These are phyloP conservation scores for Luperina testacea DNA, from an alignment of 2,888 invertebrate species.

Conservation along the genomic window DNA sequence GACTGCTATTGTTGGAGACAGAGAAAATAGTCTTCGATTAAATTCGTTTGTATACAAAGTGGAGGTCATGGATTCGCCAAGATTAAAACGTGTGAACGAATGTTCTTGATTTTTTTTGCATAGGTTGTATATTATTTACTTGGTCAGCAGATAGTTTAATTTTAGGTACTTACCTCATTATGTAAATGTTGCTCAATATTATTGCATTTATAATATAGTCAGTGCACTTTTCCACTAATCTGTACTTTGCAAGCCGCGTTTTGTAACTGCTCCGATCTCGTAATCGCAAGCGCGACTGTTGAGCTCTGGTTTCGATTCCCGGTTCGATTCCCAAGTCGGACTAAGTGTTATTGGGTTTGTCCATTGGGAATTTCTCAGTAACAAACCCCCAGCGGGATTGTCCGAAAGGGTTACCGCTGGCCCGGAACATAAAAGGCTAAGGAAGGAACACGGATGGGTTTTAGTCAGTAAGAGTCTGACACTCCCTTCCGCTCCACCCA, in stretches of 20 bases:
- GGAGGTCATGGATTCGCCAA: not conserved
- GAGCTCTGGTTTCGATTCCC: too few relatives aligned
- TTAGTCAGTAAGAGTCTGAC: too few relatives aligned
- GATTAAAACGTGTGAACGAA: not conserved
- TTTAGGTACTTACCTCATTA: not conserved
- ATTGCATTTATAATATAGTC: not conserved
- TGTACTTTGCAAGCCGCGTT: not conserved
- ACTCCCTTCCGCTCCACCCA: too few relatives aligned
- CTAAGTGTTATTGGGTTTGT: too few relatives aligned
- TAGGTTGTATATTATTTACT: not conserved
- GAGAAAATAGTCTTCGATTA: conserved; percentile 40
- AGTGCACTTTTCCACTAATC: not conserved
- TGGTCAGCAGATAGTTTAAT: not conserved
- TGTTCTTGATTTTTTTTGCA: conserved; percentile 1
- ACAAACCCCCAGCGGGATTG: too few relatives aligned
- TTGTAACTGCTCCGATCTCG: not conserved
- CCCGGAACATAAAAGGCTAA: too few relatives aligned
- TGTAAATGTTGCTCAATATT: not conserved
- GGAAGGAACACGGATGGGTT: too few relatives aligned
- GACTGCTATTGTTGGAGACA: conserved; percentile 37
- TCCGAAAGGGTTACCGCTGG: too few relatives aligned
- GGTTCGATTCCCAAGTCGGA: too few relatives aligned
- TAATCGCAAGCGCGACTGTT: too few relatives aligned
- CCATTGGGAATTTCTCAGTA: too few relatives aligned
- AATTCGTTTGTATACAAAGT: conserved; percentile 30